Conservation (phyloP, 1,140 invertebrate species). For the Lanistes nyassanus region DNA sequence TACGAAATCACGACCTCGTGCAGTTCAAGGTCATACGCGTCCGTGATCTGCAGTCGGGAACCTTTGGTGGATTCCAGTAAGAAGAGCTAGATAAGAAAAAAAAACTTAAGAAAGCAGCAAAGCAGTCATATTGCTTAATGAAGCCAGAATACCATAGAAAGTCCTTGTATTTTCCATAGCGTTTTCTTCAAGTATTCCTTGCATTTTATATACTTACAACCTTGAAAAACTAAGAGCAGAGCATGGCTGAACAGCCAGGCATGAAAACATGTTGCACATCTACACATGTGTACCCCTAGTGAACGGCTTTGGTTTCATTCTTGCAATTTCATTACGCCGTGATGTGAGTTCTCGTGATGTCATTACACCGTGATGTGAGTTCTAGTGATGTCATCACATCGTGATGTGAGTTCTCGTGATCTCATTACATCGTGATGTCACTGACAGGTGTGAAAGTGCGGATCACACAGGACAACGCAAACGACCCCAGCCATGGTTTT, state of each 20-base stretch:
- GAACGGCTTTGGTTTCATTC: background rate
- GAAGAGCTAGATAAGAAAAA: too few species aligned
- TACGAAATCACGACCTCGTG: constrained; percentile 31
- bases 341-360: background rate
- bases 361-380: background rate
- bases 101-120: background rate
- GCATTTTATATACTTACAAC: too few species aligned
- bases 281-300: too few species aligned
- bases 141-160: too few species aligned
- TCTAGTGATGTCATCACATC: background rate
- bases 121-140: too few species aligned
- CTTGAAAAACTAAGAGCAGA: too few species aligned
- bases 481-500: constrained; percentile 38
- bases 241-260: too few species aligned
- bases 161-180: too few species aligned
- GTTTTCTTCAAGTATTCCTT: too few species aligned
- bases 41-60: constrained; percentile 47
- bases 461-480: constrained; percentile 31
- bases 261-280: too few species aligned
- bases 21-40: constrained; percentile 42
- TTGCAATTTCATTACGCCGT: background rate
- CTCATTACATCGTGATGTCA: too few species aligned
- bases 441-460: constrained; percentile 4
- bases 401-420: too few species aligned
- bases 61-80: constrained; percentile 42